These are phyloP conservation scores for Drosophila athabasca DNA, from an alignment of 1,140 invertebrate genomes.

Conservation along the genomic window DNA sequence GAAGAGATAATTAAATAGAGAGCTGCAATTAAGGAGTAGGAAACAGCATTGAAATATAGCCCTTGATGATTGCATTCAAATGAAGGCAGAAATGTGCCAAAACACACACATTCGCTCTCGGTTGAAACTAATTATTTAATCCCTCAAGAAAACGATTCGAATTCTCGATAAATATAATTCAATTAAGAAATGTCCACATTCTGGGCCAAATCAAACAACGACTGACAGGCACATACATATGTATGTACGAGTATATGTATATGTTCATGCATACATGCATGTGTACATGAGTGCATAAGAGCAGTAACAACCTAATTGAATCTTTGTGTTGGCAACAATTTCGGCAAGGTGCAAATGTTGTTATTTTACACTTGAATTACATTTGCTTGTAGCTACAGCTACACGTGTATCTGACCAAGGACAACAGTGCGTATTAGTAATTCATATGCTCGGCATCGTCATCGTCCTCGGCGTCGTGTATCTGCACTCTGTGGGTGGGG, in stretches of 20 bases:
- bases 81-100: background rate
- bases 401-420: constrained; percentile 41
- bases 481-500: background rate
- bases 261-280: too few relatives aligned
- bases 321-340: constrained; percentile 39
- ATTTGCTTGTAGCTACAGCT: constrained; percentile 14
- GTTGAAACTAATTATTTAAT: constrained; percentile 41
- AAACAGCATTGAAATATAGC: background rate
- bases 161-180: constrained; percentile 48
- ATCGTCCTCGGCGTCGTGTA: background rate
- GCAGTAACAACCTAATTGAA: constrained; percentile 48
- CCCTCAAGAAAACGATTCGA: constrained; percentile 9
- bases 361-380: constrained; percentile 52
- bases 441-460: constrained; percentile 48
- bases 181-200: constrained; percentile 50
- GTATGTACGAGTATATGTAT: background rate
- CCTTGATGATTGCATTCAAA: background rate
- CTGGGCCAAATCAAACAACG: constrained; percentile 39
- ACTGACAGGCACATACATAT: constrained; percentile 18
- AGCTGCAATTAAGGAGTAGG: too few relatives aligned
- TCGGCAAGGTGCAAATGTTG: constrained; percentile 46
- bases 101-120: background rate
- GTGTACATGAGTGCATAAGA: constrained; percentile 4
- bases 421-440: constrained; percentile 74
- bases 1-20: too few relatives aligned